These are phyloP conservation scores for Acleris emargana DNA, from an alignment of 2,888 invertebrate genomes.

Conservation along the genomic window DNA sequence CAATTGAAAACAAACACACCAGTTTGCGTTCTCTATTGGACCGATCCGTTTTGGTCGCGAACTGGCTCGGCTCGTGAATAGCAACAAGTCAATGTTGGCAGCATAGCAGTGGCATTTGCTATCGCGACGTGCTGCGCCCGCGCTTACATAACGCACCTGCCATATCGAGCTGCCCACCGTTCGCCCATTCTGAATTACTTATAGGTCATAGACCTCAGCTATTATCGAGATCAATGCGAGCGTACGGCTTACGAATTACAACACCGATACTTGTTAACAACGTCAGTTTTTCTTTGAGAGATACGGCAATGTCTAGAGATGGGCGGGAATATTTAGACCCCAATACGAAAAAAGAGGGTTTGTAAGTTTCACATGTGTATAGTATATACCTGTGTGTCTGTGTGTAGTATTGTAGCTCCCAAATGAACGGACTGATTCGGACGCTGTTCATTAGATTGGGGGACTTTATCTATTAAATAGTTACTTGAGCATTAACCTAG, in stretches of 20 bases:
- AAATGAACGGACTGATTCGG: no score
- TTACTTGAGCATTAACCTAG: no score
- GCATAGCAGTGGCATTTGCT: slow-evolving; percentile 74
- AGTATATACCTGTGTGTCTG: no score
- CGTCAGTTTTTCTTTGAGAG: slow-evolving; percentile 15
- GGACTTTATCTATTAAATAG: no score
- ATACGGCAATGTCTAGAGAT: background rate
- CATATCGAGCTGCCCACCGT: slow-evolving; percentile 76
- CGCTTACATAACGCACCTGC: slow-evolving; percentile 82
- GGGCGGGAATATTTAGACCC: no score
- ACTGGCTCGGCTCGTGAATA: slow-evolving; percentile 32
- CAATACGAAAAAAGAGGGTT: no score
- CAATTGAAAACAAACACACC: slow-evolving; percentile 2
- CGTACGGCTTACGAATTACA: slow-evolving; percentile 24
- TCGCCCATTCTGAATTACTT: slow-evolving; percentile 81
- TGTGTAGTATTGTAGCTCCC: no score
- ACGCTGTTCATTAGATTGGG: no score
- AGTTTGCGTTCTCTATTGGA: slow-evolving; percentile 10
- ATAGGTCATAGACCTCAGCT: slow-evolving; percentile 79
- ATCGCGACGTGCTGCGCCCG: slow-evolving; percentile 55
- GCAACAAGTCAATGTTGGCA: slow-evolving; percentile 41
- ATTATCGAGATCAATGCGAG: slow-evolving; percentile 53
- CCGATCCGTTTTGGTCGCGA: slow-evolving; percentile 28
- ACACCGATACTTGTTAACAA: slow-evolving; percentile 11
- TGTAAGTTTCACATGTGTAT: no score